Evolutionary conservation across 1,140 invertebrate species (phyloP).

Genomic region (Brachionus manjavacas): DNA sequence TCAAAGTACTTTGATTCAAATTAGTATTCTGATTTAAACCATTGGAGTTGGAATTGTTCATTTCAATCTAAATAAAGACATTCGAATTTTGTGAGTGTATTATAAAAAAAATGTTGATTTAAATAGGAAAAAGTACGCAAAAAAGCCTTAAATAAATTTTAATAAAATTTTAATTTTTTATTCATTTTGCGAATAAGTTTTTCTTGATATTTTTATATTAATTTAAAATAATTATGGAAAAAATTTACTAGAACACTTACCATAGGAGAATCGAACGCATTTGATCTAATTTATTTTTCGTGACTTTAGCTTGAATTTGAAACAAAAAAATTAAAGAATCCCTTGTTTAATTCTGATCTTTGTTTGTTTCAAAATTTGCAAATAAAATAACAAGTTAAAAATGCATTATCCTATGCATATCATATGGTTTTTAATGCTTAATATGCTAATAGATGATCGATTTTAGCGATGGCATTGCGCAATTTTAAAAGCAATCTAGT

Average conservation of each 20-base stretch:
- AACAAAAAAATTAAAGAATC: not conserved
- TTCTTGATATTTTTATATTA: not conserved
- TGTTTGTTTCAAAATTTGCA: not conserved
- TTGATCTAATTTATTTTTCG: not conserved
- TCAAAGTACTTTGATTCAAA: not conserved
- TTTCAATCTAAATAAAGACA: conserved; percentile 22
- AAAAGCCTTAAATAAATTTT: conserved; percentile 7
- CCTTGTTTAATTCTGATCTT: not conserved
- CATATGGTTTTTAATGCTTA: conserved; percentile 22
- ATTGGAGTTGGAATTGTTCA: conserved; percentile 24
- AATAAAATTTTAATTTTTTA: conserved; percentile 37
- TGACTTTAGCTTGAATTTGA: not conserved
- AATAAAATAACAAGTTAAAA: conserved; percentile 12
- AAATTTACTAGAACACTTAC: not conserved
- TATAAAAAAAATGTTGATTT: not conserved
- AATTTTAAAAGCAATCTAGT: not conserved
- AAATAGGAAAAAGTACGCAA: conserved; percentile 31
- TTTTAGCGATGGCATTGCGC: not conserved
- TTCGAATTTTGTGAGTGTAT: not conserved
- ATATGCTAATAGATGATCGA: not conserved
- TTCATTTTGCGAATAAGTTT: conserved; percentile 8
- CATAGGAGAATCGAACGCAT: not conserved
- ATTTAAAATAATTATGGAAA: not conserved
- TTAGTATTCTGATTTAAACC: conserved; percentile 19
- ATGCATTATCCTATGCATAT: not conserved